Evolutionary conservation across 2,888 invertebrate species (phyloP), one percentile per base, ranked within the genome.

Genomic region (Troides oblongomaculatus): DNA sequence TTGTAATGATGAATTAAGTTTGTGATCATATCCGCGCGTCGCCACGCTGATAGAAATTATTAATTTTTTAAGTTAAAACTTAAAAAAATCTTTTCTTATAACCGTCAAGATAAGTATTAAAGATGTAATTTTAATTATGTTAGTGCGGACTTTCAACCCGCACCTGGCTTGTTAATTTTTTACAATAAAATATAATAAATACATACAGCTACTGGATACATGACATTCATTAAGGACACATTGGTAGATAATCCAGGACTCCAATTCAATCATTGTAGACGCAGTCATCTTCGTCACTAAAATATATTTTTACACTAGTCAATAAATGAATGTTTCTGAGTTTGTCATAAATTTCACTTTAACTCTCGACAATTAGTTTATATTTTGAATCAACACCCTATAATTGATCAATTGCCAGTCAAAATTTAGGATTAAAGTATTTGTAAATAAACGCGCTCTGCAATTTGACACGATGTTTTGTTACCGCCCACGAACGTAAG

Each of bases 231-330:
- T 94, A 78, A 94, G 92, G 76, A 95, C 94, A 87, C 94, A 95
- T 79, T 95, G 95, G 86, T 95, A 95, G 84, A 95, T 94, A 78
- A 95, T 90, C 95, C 95, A 95, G 84, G 95, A 94, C 84, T 95
- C 95, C 84, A 95, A 82, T 84, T 95, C 95, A 77, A 95, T 93
- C 89, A 95, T 93, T 57, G 94, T 91, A 78, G 92, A 91, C 77
- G 92, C 92, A 79, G 92, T 92, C 92, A 92, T 92, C 81, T 82
- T 89, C 77, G 75, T 79, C 81, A 74, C 74, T 74, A 76, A 76
- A 72, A 70, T 62, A 71, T 62, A 67, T 59, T 63, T 65, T 65
- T 72, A 72, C 84, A 84, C 78, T 73, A 83, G 81, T 80, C 79
- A 81, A 79, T 79, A 78, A 77, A 78, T 77, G 73, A 75, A 78